These are phyloP conservation scores for Mycalesis mineus DNA, from an alignment of 2,888 invertebrate genomes.

Conservation along the genomic window DNA sequence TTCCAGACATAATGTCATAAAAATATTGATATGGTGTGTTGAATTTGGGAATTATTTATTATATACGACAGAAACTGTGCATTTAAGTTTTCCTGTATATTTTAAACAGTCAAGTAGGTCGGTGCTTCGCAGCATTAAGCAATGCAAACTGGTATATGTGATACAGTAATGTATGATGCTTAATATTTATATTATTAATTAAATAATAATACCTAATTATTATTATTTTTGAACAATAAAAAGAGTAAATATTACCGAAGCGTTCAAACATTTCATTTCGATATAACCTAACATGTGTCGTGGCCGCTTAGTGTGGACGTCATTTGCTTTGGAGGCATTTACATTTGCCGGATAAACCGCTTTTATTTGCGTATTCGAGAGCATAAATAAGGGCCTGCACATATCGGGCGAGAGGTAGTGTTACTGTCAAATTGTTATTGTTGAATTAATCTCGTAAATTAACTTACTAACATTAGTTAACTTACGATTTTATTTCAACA, in stretches of 20 bases:
- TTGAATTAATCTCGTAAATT: no score
- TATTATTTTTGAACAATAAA: constrained; percentile 67
- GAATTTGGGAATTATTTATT: no score
- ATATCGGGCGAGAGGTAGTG: no score
- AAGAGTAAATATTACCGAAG: constrained; percentile 61
- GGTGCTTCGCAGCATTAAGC: constrained; percentile 33
- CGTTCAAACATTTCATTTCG: constrained; percentile 63
- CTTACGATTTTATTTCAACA: no score
- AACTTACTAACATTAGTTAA: no score
- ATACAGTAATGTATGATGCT: constrained; percentile 72
- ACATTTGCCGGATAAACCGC: background rate
- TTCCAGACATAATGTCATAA: no score
- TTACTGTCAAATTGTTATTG: no score
- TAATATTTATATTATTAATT: constrained; percentile 57
- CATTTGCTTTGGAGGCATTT: constrained; percentile 9
- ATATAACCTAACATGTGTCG: constrained; percentile 44
- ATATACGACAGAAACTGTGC: background rate
- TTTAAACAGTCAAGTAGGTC: constrained; percentile 48
- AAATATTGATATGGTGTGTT: no score
- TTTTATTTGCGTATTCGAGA: background rate
- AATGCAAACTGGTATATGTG: constrained; percentile 62
- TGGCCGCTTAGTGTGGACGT: constrained; percentile 17
- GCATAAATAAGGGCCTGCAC: no score
- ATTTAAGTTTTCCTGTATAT: constrained; percentile 2
- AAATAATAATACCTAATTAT: background rate